Percentiles rank a stretch among this genome's conserved stretches.
Conservation (phyloP, 2,888 invertebrate genomes). For the Ariolimax columbianus region DNA sequence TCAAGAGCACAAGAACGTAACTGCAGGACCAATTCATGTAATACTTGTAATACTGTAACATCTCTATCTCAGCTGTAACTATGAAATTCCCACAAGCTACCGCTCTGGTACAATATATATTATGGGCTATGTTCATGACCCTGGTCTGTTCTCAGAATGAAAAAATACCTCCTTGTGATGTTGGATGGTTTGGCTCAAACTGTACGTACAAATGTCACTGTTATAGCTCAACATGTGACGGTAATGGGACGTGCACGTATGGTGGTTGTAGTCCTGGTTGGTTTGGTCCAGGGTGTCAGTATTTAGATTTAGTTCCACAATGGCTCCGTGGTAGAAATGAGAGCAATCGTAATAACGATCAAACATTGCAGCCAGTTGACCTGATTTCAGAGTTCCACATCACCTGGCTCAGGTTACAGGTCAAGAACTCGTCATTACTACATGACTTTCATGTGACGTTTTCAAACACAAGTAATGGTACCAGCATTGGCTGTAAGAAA, state of each 20-base stretch:
- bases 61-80: too few relatives aligned
- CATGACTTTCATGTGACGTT: not conserved
- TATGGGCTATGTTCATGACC: not conserved
- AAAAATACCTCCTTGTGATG: not conserved
- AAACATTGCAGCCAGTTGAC: not conserved
- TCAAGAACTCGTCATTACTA: not conserved
- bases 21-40: too few relatives aligned
- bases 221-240: not conserved
- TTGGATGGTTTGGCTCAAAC: not conserved
- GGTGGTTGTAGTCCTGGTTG: not conserved
- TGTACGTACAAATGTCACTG: not conserved
- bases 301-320: not conserved
- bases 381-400: not conserved
- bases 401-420: constrained; percentile 16
- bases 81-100: not conserved
- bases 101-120: not conserved
- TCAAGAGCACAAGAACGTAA: too few relatives aligned
- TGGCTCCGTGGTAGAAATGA: not conserved
- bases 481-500: not conserved
- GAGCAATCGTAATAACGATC: not conserved
- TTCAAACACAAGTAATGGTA: not conserved
- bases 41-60: too few relatives aligned
- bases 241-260: not conserved
- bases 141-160: not conserved
- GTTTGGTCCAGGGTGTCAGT: not conserved